phyloP scores from a whole-genome alignment of 2,888 invertebrate species.

The Drosophila lutescens region DNA sequence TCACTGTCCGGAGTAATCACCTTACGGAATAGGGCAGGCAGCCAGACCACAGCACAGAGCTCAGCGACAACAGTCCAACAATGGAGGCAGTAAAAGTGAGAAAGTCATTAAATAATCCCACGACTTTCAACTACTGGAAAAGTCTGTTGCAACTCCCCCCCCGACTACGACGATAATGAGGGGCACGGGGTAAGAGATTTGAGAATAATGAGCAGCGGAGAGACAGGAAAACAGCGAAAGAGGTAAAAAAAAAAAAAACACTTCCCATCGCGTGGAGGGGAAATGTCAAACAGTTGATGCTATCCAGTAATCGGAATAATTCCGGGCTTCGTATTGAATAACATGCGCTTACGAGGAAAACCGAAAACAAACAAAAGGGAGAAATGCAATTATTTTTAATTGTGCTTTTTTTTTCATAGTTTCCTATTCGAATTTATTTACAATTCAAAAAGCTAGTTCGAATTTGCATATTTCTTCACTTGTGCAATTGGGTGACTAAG shows the following conservation, averaged over 20 bases:
- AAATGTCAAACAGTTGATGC: constrained; percentile 32
- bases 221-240: constrained; percentile 2
- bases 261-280: constrained; percentile 29
- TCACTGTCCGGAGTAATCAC: constrained; percentile 29
- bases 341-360: constrained; percentile 23
- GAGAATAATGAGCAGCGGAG: constrained; percentile 21
- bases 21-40: constrained; percentile 27
- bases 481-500: constrained; percentile 11
- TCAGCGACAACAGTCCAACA: constrained; percentile 16
- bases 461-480: constrained; percentile 8
- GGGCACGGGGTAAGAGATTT: constrained; percentile 20
- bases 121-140: constrained; percentile 45
- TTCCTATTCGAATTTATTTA: neutral
- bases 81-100: constrained; percentile 31
- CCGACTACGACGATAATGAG: neutral
- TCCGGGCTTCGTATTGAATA: constrained; percentile 26
- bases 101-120: constrained; percentile 49
- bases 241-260: constrained; percentile 7
- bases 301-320: constrained; percentile 36
- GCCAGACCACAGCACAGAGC: constrained; percentile 3
- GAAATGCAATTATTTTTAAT: constrained; percentile 29
- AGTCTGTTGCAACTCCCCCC: constrained; percentile 24
- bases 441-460: constrained; percentile 4
- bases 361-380: constrained; percentile 20
- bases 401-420: constrained; percentile 5